These are phyloP conservation scores for Allygus modestus DNA, from an alignment of 2,888 invertebrate species.

Conservation along the genomic window DNA sequence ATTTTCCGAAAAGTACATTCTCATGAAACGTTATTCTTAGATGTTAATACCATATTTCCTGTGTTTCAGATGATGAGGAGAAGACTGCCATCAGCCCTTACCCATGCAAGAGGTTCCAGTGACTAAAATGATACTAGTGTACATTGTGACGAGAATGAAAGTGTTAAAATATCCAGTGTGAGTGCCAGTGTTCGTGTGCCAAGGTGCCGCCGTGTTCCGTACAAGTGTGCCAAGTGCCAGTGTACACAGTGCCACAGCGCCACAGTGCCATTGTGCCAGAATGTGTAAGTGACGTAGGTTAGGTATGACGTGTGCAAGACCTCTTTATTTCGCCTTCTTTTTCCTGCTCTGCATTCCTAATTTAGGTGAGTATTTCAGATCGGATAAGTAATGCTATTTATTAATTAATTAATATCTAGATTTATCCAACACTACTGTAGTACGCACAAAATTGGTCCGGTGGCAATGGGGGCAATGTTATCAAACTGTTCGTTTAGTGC, in stretches of 20 bases:
- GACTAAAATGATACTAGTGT: constrained; percentile 20
- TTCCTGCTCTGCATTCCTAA: constrained; percentile 54
- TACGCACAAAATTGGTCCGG: too few species aligned
- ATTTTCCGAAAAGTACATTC: too few species aligned
- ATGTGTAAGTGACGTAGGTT: constrained; percentile 34
- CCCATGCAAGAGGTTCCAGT: constrained; percentile 6
- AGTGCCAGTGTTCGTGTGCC: constrained; percentile 17
- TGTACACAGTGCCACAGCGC: constrained; percentile 2
- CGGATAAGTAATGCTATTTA: too few species aligned
- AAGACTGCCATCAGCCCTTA: background rate
- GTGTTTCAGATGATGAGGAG: background rate
- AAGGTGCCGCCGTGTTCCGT: background rate
- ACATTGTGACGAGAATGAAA: constrained; percentile 15
- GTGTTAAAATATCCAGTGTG: constrained; percentile 51
- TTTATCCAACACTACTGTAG: too few species aligned
- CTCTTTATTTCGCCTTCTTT: constrained; percentile 50
- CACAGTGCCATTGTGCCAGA: constrained; percentile 13
- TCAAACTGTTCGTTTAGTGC: too few species aligned
- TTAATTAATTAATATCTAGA: too few species aligned
- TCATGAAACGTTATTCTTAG: too few species aligned
- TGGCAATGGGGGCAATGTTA: too few species aligned
- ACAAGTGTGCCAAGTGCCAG: too few species aligned
- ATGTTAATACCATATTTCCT: too few species aligned
- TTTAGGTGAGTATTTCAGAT: constrained; percentile 12
- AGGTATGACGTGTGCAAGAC: constrained; percentile 43